Base-by-base conservation (phyloP, 2,888 invertebrate genomes). In the Agriopis aurantiaria region DNA sequence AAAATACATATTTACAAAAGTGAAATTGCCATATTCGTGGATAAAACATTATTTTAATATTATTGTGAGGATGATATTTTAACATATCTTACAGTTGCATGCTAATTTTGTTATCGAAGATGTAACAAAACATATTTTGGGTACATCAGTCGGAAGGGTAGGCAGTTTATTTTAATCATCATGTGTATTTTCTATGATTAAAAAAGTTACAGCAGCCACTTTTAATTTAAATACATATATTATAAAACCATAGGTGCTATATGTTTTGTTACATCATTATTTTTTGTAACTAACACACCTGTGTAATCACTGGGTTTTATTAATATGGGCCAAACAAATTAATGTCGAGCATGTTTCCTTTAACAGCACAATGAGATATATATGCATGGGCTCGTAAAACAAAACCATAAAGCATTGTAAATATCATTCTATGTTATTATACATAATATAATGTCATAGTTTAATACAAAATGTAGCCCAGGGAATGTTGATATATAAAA, bases 361-460 rank as follows among this genome's bases (percentile, higher is more conserved):
- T 75, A 66, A 79, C 79, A 69, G 81, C 85, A 82, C 84, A 82
- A 77, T 66, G 46, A 74, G 63, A 70, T 14, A 75, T 72, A 66
- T 75, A 78, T 77, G 90, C 90, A 90, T 90, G 89, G 84, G 85
- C 81, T 83, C 82, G 79, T 57, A 58, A 69, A 62, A 68, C 66
- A 68, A 65, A 40, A 53, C 52, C 55, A 71, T 64, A 58, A 63
- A 46, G 58, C 75, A 76, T 67, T 77, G 77, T 77, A 64, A 71
- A 76, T 74, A 79, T 59, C 78, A 70, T 72, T 52, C 51, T 64
- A 65, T 72, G 48, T 56, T 74, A 58, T 60, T 69, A 75, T 67
- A 73, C 68, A 60, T 74, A 69, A 11, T 23, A 11, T 52, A 53
- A 63, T 68, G 51, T 43, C 4, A 55, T 55, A 55, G 1, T 9